phyloP scores from a whole-genome alignment of 2,797 vertebrate species.

The Spizella passerina region DNA sequence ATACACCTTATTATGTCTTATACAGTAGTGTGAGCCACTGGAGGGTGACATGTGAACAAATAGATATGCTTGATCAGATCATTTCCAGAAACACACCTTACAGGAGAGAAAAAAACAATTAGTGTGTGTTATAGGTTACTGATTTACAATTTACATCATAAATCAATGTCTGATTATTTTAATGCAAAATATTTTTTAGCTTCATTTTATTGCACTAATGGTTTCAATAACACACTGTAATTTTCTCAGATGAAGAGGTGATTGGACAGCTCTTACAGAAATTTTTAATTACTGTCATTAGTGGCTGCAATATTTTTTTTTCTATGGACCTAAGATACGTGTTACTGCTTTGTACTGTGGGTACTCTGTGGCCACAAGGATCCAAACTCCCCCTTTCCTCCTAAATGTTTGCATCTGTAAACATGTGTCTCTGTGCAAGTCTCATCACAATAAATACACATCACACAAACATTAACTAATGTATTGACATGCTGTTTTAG shows the following conservation, averaged over 20 bases:
- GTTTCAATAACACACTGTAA: constrained; percentile 55
- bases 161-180: constrained; percentile 54
- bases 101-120: background rate
- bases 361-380: background rate
- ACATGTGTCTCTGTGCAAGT: background rate
- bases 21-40: background rate
- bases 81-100: constrained; percentile 11
- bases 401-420: background rate
- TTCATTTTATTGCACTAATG: constrained; percentile 20
- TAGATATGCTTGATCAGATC: background rate
- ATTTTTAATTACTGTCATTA: constrained; percentile 66
- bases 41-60: constrained; percentile 15
- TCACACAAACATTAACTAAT: background rate
- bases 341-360: background rate
- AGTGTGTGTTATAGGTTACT: constrained; percentile 31
- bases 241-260: constrained; percentile 56
- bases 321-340: background rate
- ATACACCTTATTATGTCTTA: background rate
- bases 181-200: constrained; percentile 41
- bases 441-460: background rate
- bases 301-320: constrained; percentile 46
- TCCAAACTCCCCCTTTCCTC: background rate
- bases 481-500: background rate
- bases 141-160: constrained; percentile 41
- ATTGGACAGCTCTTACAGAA: constrained; percentile 58